A percentile compares a stretch with the other conserved stretches of the same genome.
Conservation (phyloP, 2,797 vertebrate genomes). For the Sebastes diploproa region DNA sequence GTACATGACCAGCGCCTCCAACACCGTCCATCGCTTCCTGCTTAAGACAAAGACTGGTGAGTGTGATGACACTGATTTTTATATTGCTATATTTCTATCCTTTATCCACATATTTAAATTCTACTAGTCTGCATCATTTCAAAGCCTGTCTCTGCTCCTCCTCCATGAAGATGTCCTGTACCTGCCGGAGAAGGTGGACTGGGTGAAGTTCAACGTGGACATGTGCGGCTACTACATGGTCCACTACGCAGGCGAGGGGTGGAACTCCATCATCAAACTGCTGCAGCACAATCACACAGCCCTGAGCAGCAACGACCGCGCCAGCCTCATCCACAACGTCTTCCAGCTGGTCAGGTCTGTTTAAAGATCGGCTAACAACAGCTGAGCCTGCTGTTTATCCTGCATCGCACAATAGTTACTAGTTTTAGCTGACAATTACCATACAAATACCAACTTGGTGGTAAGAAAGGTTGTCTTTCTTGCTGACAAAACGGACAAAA, state of each 20-base stretch:
- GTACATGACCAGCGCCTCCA: slow-evolving; percentile 88
- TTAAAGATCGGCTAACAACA: not conserved
- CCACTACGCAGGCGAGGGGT: slow-evolving; percentile 88
- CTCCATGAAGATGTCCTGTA: slow-evolving; percentile 82
- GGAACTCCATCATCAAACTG: slow-evolving; percentile 85
- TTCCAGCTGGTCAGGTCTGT: slow-evolving; percentile 93
- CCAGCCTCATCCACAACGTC: slow-evolving; percentile 89
- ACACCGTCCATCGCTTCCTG: slow-evolving; percentile 83
- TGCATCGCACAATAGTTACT: too few species aligned
- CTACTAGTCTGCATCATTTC: not conserved
- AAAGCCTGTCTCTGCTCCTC: not conserved
- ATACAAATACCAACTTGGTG: too few species aligned
- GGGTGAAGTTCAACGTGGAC: slow-evolving; percentile 94
- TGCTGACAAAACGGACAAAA: too few species aligned
- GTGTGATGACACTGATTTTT: not conserved
- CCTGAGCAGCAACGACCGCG: slow-evolving; percentile 89
- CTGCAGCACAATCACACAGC: slow-evolving; percentile 83
- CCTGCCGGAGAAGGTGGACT: slow-evolving; percentile 87
- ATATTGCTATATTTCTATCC: not conserved
- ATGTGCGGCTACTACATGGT: slow-evolving; percentile 95
- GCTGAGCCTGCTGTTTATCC: not conserved
- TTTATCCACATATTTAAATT: not conserved
- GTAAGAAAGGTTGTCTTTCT: too few species aligned
- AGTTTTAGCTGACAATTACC: not conserved
- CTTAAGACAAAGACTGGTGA: slow-evolving; percentile 88